Evolutionary conservation across 2,888 invertebrate genomes (phyloP).

Genomic region (Macrosiphum euphorbiae): DNA sequence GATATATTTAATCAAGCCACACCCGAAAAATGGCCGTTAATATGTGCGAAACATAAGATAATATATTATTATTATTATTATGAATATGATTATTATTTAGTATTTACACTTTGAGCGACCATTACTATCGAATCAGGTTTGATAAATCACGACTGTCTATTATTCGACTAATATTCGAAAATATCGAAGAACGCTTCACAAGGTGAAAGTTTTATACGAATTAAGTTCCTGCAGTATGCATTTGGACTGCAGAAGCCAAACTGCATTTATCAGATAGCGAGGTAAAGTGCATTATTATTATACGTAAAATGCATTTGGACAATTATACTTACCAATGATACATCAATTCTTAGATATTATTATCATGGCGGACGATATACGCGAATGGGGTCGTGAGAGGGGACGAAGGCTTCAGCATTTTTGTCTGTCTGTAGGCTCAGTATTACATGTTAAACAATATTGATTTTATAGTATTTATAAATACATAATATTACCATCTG

Average conservation of each 20-base stretch:
- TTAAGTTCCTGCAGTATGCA: not conserved
- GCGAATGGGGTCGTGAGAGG: no score
- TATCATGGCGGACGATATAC: no score
- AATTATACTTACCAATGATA: no score
- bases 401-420: no score
- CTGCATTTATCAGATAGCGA: not conserved
- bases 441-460: not conserved
- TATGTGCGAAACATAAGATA: not conserved
- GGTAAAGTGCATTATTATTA: no score
- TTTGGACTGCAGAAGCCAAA: not conserved
- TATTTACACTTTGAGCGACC: not conserved
- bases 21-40: not conserved
- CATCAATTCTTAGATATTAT: no score
- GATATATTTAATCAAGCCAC: not conserved
- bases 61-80: not conserved
- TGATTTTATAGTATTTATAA: not conserved
- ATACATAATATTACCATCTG: not conserved
- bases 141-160: conserved; percentile 17
- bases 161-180: not conserved
- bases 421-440: not conserved
- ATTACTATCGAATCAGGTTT: conserved; percentile 5
- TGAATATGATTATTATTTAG: not conserved
- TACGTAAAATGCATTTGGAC: no score
- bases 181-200: not conserved
- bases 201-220: not conserved